Evolutionary conservation across 1,140 invertebrate species (phyloP), one percentile per base, ranked within the genome.

Genomic region (Vanessa atalanta): DNA sequence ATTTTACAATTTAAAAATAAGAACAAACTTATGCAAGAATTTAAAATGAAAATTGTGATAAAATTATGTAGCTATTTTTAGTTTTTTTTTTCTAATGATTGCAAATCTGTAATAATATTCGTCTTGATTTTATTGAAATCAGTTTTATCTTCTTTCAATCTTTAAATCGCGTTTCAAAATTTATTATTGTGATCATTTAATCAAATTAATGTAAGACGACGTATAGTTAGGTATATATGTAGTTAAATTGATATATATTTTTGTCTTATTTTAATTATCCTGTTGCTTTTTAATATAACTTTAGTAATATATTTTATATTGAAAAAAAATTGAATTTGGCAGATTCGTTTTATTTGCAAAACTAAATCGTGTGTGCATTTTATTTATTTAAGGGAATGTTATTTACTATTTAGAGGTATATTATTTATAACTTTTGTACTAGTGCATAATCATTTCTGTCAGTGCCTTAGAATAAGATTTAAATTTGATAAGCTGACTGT

Each of bases 391-490:
- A 86, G 87, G 83, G 78, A 83, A 88, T 88, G 85, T 88, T 91
- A 89, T 88, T 88, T 90, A 89, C 83, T 87, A 77, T 84, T 84
- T 86, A 88, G 79, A 85, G 78, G 77, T 88, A 85, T 86, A 85
- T 85, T 87, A 88, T 87, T 88, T 87, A 86, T 82, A 79, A 81
- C 76, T 68, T 86, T 85, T 87, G 79, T 87, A 86, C 79, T 89
- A 85, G 81, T 81, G 83, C 85, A 87, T 90, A 86, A 90, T 88
- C 83, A 80, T 89, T 91, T 90, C 79, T 88, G 83, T 88, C 73
- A 79, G 75, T 80, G 79, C 76, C 76, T 80, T 80, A 78, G 79
- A 73, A 61, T 79, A 79, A 78, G 70, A 77, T 75, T 76, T 79
- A 65, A 75, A 72, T 79, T 83, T 79, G 76, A 84, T 82, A 83